Base-by-base conservation (phyloP, 2,888 invertebrate species). In the Tanypteryx hageni region DNA sequence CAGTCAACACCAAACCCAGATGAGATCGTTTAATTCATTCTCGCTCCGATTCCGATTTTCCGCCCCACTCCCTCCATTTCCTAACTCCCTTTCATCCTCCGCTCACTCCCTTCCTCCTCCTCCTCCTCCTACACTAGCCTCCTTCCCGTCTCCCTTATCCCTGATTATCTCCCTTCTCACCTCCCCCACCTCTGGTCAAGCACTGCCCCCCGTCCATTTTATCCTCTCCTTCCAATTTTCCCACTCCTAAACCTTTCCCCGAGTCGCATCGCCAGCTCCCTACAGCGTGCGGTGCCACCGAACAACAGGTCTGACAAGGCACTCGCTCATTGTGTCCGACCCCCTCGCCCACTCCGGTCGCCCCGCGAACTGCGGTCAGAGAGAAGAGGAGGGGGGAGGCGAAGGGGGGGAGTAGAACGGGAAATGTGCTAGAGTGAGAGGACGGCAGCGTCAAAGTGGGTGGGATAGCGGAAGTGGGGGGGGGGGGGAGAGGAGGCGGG, bases 241-340 rank as follows among this genome's bases (percentile, higher is more conserved):
- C 9, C 44, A n/a, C 31, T 27, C 81, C 31, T 5, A 83, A 83
- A 44, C 2, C 56, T 14, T 11, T n/a, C 56, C 9, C 44, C 27
- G 44, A 44, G 44, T 44, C 44, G 44, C 83, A 13, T 13, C n/a
- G 5, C 10, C 83, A 16, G 18, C 44, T 56, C 56, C 16, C 56
- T 16, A 18, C 83, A 83, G 44, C 83, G 56, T 76, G 76, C 76
- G n/a, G 76, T 76, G 56, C 56, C 56, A 56, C 83, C 83, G 83
- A 44, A 83, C 56, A 83, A 83, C 83, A 83, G 83, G 56, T 83
- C 83, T 56, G 83, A 83, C 83, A 83, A 83, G 82, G 56, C 56
- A 82, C 81, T 82, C n/a, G 27, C 81, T 10, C 81, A 83, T 83
- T 83, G 56, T 8, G 5, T n/a, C 31, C 11, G 10, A n/a, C n/a